Percentiles rank a stretch among this genome's conserved stretches.
Conservation (phyloP, 37 sponge, comb jelly and placozoan genomes). For the Oscarella lobularis region DNA sequence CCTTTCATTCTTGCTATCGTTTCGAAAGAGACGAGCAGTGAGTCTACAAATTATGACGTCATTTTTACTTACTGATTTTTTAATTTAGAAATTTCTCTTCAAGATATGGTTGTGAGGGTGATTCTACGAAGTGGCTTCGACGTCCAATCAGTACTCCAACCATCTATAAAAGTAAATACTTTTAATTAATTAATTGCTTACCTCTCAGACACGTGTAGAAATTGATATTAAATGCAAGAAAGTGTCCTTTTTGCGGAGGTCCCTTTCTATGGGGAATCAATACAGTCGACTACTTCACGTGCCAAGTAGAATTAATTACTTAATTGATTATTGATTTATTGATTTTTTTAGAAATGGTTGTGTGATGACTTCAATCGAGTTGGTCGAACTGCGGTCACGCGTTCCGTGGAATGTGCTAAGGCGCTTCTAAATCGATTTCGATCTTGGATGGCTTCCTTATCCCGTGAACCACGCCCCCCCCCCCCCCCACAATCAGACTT, state of each 20-base stretch:
- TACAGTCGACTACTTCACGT: background rate
- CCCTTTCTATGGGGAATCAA: background rate
- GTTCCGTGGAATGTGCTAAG: too few species aligned
- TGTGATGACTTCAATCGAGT: too few species aligned
- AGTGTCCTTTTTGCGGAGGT: background rate
- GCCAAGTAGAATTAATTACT: background rate
- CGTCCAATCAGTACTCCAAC: background rate
- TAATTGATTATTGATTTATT: too few species aligned
- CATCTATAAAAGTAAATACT: too few species aligned
- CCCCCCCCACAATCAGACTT: too few species aligned
- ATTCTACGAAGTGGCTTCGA: background rate
- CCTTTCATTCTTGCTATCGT: background rate
- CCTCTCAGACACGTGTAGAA: background rate
- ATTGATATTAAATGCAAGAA: background rate
- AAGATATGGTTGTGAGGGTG: background rate
- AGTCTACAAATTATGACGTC: background rate
- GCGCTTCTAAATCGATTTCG: too few species aligned
- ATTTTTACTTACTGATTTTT: background rate
- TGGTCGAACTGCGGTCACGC: too few species aligned
- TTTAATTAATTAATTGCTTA: background rate
- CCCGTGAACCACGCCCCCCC: too few species aligned
- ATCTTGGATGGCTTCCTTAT: too few species aligned
- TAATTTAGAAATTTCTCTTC: background rate
- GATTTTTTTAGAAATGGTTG: too few species aligned
- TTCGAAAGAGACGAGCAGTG: background rate